Evolutionary conservation across 2,797 vertebrate species (phyloP).

Genomic region (Argentina silus): DNA sequence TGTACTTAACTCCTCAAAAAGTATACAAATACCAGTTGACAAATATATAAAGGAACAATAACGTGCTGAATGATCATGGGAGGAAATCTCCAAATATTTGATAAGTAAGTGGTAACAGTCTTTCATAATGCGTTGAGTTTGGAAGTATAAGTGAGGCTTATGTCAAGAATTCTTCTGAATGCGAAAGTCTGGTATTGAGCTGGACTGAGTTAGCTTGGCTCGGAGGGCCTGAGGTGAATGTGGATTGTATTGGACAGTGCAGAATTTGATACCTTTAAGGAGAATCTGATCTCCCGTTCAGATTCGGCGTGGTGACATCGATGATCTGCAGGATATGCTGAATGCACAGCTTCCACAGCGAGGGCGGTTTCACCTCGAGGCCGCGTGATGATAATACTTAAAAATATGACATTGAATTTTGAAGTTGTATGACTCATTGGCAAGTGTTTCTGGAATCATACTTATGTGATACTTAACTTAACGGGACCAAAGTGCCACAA

Average conservation of each 20-base stretch:
- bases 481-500: background rate
- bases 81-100: background rate
- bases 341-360: conserved; percentile 51
- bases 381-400: conserved; percentile 28
- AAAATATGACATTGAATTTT: conserved; percentile 31
- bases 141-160: background rate
- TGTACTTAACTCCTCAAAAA: conserved; percentile 54
- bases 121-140: background rate
- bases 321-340: conserved; percentile 57
- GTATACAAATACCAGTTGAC: conserved; percentile 56
- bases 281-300: conserved; percentile 55
- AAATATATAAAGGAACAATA: conserved; percentile 35
- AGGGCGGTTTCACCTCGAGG: conserved; percentile 48
- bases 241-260: conserved; percentile 60
- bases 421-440: conserved; percentile 26
- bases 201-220: conserved; percentile 47
- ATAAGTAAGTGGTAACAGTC: too few species aligned
- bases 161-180: conserved; percentile 19
- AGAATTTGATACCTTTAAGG: conserved; percentile 67
- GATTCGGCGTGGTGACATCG: conserved; percentile 44
- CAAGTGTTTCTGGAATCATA: conserved; percentile 18
- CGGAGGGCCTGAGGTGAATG: conserved; percentile 14
- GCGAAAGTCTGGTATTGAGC: conserved; percentile 57
- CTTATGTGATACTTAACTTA: background rate
- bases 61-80: background rate